Base-by-base conservation (phyloP, 92 coral and sea anemone genomes). In the Zoanthus sociatus region DNA sequence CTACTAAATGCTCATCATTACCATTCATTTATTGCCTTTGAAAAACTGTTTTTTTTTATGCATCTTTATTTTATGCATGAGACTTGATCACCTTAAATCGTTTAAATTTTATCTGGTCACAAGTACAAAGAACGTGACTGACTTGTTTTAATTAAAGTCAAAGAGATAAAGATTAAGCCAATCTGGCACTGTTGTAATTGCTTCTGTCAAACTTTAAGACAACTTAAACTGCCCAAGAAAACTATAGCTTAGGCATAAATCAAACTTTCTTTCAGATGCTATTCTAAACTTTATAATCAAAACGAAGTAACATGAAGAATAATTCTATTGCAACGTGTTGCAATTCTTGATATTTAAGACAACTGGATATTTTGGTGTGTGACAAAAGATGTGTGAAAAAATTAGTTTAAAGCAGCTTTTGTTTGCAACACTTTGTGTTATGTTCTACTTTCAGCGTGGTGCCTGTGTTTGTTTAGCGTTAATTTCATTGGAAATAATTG, bases 391-490 rank as follows among this genome's bases (percentile, higher is more conserved):
- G 85, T 81, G 85, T 81, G 85, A 81, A 81, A 81, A 63, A 81
- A 50, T 12, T 32, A 30, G 44, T 18, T 60, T 44, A 64, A 63
- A 81, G 31, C 85, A 21, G 74, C 26, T 42, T 64, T 9, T 81
- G 75, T 64, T 81, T 64, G 42, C 58, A 31, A 71, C 30, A 26
- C 46, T 30, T 46, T 81, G 85, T 47, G 37, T 21, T 67, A 44
- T 12, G 63, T 21, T 81, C 56, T 31, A 64, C 31, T 47, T 81
- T 14, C 21, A 81, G 75, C 53, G 45, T 81, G 46, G 63, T 42
- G 55, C 73, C 64, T 81, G 75, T 81, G 85, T 81, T 81, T 81
- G 46, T 46, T 81, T 81, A 81, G 66, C 85, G 85, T 81, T 81
- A 77, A 77, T 17, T 77, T 66, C 73, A 81, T 64, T 81, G 20